Evolutionary conservation across 2,888 invertebrate species (phyloP).

Genomic region (Agrotis exclamationis): DNA sequence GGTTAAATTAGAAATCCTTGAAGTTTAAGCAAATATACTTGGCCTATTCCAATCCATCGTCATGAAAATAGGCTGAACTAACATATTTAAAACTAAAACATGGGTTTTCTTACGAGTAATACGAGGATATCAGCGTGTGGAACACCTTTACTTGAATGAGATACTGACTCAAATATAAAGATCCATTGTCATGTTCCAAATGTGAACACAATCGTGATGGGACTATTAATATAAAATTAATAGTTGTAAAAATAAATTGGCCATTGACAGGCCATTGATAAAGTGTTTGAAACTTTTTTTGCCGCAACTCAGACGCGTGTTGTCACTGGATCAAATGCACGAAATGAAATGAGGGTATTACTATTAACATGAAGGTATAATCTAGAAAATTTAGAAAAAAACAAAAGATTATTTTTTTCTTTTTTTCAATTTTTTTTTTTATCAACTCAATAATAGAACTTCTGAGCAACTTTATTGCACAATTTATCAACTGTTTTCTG

Average conservation of each 20-base stretch:
- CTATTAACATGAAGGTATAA: conserved; percentile 63
- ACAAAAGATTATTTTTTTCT: not conserved
- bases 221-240: conserved; percentile 17
- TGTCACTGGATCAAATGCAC: conserved; percentile 76
- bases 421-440: conserved; percentile 4
- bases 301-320: conserved; percentile 54
- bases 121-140: too few relatives aligned
- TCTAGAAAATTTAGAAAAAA: conserved; percentile 20
- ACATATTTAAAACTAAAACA: not conserved
- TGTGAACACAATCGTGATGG: conserved; percentile 28
- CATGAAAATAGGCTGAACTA: not conserved
- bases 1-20: too few relatives aligned
- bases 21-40: not conserved
- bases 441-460: conserved; percentile 20
- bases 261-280: not conserved
- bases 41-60: not conserved
- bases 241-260: conserved; percentile 19
- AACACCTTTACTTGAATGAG: not conserved
- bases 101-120: too few relatives aligned
- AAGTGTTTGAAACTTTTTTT: not conserved
- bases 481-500: conserved; percentile 37
- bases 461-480: conserved; percentile 41
- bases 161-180: conserved; percentile 7
- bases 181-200: conserved; percentile 18
- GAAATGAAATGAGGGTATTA: conserved; percentile 64